These are phyloP conservation scores for Serilophus lunatus DNA, from an alignment of 2,113 vertebrate species.

Conservation along the genomic window DNA sequence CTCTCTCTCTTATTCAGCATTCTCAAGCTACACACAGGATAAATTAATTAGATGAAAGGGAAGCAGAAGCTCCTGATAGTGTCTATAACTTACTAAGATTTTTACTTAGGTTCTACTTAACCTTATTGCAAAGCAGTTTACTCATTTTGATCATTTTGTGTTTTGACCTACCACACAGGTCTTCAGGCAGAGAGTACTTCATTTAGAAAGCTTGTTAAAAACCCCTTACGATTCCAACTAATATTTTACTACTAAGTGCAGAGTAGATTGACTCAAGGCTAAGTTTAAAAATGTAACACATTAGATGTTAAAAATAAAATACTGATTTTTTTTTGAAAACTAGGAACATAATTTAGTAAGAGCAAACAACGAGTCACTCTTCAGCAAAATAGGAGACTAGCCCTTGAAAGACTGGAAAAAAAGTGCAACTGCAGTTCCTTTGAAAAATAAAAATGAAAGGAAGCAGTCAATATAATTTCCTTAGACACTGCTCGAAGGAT, in stretches of 20 bases:
- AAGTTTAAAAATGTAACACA: background rate
- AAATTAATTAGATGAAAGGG: background rate
- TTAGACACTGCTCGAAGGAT: background rate
- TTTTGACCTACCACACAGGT: background rate
- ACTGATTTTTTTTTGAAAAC: background rate
- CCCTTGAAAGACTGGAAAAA: background rate
- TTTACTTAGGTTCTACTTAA: background rate
- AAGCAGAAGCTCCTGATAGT: background rate
- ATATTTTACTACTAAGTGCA: background rate
- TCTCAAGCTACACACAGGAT: background rate
- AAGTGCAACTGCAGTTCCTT: constrained; percentile 3
- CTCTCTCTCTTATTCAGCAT: background rate
- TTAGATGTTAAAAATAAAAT: background rate
- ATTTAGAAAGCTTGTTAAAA: background rate
- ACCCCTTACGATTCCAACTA: background rate
- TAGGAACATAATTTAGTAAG: background rate
- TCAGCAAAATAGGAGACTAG: background rate
- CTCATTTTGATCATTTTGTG: background rate
- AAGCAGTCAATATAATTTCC: constrained; percentile 13
- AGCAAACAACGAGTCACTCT: background rate
- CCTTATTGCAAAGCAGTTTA: background rate
- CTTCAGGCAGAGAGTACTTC: background rate
- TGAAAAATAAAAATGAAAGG: constrained; percentile 40
- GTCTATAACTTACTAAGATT: background rate
- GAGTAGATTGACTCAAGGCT: background rate